Percentiles rank a stretch among this genome's conserved stretches.
Evolutionary conservation across 1,140 invertebrate genomes (phyloP).

Genomic region (Macrosteles quadrilineatus): DNA sequence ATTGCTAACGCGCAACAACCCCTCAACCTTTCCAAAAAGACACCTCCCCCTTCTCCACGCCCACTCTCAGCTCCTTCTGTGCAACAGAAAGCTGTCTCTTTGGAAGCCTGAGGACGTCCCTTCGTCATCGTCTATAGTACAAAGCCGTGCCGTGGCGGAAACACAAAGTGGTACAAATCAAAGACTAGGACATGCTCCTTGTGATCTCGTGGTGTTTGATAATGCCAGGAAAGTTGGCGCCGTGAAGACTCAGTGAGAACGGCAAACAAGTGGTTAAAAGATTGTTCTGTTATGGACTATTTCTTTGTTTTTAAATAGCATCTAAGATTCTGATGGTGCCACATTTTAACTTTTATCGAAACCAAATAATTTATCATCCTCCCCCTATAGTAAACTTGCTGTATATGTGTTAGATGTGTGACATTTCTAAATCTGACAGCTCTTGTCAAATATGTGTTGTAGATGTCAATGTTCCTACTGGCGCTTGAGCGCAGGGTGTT

Average conservation of each 20-base stretch:
- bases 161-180: conserved; percentile 43
- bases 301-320: conserved; percentile 28
- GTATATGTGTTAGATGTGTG: conserved; percentile 44
- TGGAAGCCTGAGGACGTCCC: conserved; percentile 56
- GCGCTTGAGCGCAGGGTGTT: conserved; percentile 15
- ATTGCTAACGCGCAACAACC: conserved; percentile 74
- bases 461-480: conserved; percentile 39
- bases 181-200: conserved; percentile 39
- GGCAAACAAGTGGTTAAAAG: background rate
- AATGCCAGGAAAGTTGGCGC: conserved; percentile 8
- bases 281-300: background rate
- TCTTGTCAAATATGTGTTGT: conserved; percentile 41
- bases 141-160: conserved; percentile 38
- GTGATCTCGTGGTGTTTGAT: conserved; percentile 42
- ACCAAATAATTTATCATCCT: conserved; percentile 68
- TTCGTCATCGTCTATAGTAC: conserved; percentile 42
- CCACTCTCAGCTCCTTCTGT: conserved; percentile 51
- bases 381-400: conserved; percentile 41
- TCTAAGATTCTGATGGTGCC: conserved; percentile 47
- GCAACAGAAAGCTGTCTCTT: conserved; percentile 56
- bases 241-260: background rate
- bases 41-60: conserved; percentile 72
- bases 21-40: conserved; percentile 85
- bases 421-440: conserved; percentile 28
- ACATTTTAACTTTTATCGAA: conserved; percentile 57